Base-by-base conservation (phyloP, 2,888 invertebrate species). In the Caenorhabditis panamensis region DNA sequence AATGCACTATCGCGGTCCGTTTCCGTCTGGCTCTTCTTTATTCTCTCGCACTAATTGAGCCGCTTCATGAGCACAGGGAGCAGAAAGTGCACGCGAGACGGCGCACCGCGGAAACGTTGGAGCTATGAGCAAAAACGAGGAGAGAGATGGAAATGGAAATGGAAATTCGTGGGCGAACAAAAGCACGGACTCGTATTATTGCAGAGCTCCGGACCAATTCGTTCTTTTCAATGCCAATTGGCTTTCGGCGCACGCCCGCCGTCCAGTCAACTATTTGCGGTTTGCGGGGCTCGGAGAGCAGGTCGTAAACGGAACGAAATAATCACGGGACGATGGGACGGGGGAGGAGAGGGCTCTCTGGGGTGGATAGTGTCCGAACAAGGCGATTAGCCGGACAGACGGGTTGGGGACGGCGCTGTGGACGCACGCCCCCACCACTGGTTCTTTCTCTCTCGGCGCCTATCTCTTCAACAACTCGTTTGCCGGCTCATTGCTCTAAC, bases 401-500 rank as follows among this genome's bases (percentile, higher is more conserved):
- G 37, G 41, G n/a, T 2, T 4, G 24, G 13, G 59, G 37, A 18
- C 44, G 24, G 31, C 31, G 9, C 31, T 31, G 16, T 3, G 37
- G n/a, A n/a, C 41, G 9, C 22, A 9, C 22, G 22, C 22, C 13
- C 37, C 9, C 22, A 53, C 9, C 9, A 53, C 53, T 54, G 44
- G 47, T 31, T 62, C 44, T 24, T 56, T 37, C 49, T 62, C 59
- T 51, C 62, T 54, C 53, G 69, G 31, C 71, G 72, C 63, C 66
- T 66, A 66, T 66, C 66, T 66, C 66, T 66, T 75, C 75, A 66
- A 66, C 75, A 75, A 75, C 75, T 75, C 75, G 75, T 75, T 75
- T 75, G 75, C 75, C 66, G 75, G 75, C 75, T 75, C 75, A 75
- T 75, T 75, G 75, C 75, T 75, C 75, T 75, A 75, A 75, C 75